These are phyloP conservation scores for Platycheirus rosarum DNA, from an alignment of 2,888 invertebrate genomes.

Conservation along the genomic window DNA sequence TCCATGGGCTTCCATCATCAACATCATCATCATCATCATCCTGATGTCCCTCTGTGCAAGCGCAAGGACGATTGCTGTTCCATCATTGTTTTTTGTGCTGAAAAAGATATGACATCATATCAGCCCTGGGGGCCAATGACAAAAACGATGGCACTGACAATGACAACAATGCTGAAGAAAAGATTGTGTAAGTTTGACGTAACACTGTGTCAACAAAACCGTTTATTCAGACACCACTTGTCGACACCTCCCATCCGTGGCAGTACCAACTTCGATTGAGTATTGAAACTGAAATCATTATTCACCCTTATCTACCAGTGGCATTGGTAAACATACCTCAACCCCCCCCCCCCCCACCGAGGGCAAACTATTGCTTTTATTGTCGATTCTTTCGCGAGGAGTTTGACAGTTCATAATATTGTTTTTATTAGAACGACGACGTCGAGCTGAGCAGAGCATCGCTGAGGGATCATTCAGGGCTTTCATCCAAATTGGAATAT, in stretches of 20 bases:
- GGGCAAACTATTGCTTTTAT: slow-evolving; percentile 44
- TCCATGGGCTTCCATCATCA: slow-evolving; percentile 22
- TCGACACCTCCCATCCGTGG: slow-evolving; percentile 9
- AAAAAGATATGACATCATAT: slow-evolving; percentile 58
- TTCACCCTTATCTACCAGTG: neutral
- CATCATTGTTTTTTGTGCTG: slow-evolving; percentile 23
- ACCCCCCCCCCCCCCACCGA: too few species aligned
- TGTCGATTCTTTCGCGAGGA: neutral
- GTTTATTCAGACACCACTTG: slow-evolving; percentile 33
- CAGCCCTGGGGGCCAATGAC: slow-evolving; percentile 15
- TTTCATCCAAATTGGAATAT: slow-evolving; percentile 69
- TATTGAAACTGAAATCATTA: slow-evolving; percentile 24
- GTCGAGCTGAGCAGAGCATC: neutral
- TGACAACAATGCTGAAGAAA: slow-evolving; percentile 1
- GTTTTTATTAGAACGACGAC: slow-evolving; percentile 8
- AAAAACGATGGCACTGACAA: slow-evolving; percentile 3
- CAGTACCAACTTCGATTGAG: slow-evolving; percentile 10
- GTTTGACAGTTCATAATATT: slow-evolving; percentile 48
- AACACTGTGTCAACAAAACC: slow-evolving; percentile 65
- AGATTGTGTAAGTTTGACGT: slow-evolving; percentile 36
- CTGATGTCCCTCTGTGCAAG: slow-evolving; percentile 29
- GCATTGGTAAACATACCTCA: too few species aligned
- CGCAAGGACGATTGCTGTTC: slow-evolving; percentile 45
- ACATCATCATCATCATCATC: slow-evolving; percentile 33
- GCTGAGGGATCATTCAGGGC: slow-evolving; percentile 21